Base-by-base conservation (phyloP, 1,140 invertebrate genomes). In the Octopus bimaculoides region DNA sequence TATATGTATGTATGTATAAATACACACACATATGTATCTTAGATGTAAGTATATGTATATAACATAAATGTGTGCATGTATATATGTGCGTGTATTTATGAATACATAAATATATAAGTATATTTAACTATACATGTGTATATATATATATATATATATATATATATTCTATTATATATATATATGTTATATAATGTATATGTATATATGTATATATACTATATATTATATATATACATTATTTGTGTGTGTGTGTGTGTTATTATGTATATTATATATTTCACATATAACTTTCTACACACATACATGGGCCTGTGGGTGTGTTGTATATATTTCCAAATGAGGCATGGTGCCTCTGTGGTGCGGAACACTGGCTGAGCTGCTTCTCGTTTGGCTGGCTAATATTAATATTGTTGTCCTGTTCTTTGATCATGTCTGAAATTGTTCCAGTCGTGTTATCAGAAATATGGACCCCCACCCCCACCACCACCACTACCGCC, bases 401-500 rank as follows among this genome's bases (percentile, higher is more conserved):
- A 41, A 41, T 41, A 41, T 41, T 41, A 41, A 41, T 41, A 41
- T 41, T 41, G 26, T 41, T 41, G 26, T 41, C 26, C 26, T 41
- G 26, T 41, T 41, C 84, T 71, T 79, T 85, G 12, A 80, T 82
- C 20, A 85, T 83, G 84, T 85, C 61, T 54, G 76, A 73, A 75
- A 20, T 54, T 9, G n/a, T 79, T n/a, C 5, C 69, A 79, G n/a
- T 74, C 52, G 20, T 79, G 17, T 79, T 8, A 17, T 77, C 54
- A 78, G 53, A 54, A 54, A 74, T 54, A n/a, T 56, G 26, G 26
- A 41, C 26, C 26, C 26, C 1, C 26, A 1, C 26, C 26, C 1
- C 26, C 26, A 41, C 0, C 26, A 41, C 26, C 26, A 41, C 26
- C 26, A 41, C 26, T 41, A 41, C 26, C 26, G 2, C 26, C 26